Base-by-base conservation (phyloP, 1,140 invertebrate species). In the Platyura marginata region DNA sequence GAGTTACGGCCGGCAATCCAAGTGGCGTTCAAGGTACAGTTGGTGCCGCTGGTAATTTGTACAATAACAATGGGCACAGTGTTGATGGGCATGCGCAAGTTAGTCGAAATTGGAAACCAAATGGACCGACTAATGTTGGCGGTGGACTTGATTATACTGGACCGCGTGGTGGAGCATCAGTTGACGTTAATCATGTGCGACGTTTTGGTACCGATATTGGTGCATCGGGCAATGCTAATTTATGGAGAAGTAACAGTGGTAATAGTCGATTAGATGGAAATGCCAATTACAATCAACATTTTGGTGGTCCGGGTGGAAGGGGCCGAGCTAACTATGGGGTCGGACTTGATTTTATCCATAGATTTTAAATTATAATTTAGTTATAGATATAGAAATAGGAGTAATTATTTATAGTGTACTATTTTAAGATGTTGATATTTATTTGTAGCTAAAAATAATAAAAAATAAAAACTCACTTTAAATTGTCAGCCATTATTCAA, bases 211-310 rank as follows among this genome's bases (percentile, higher is more conserved):
- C 44, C 9, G 45, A 48, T 41, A 39, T 48, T 11, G 22, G 16
- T 23, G 43, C 42, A 41, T 15, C 34, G 13, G 47, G 37, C 1
- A 41, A 42, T 37, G 46, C 39, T 20, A 46, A 46, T 22, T 46
- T 48, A 13, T 44, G 23, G 21, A 32, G 32, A 18, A 46, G 44
- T 15, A 16, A 18, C n/a, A 22, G 46, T 43, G 47, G 47, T 11
- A 5, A 42, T 3, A 42, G 33, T 19, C 39, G 42, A 21, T 32
- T 36, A n/a, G 25, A 20, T 19, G 21, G 42, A n/a, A 41, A 21
- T 11, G 47, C 21, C 13, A 37, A 46, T 22, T 48, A 48, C 25
- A 43, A 46, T 35, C 41, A 44, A 19, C 47, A 48, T 29, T 48
- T 46, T 34, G 47, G 47, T 15, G 47, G 47, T 20, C 47, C 44